Percentiles rank a stretch among this genome's conserved stretches.
These are phyloP conservation scores for Dinomys branickii DNA, from an alignment of 2,113 vertebrate genomes.

Conservation along the genomic window DNA sequence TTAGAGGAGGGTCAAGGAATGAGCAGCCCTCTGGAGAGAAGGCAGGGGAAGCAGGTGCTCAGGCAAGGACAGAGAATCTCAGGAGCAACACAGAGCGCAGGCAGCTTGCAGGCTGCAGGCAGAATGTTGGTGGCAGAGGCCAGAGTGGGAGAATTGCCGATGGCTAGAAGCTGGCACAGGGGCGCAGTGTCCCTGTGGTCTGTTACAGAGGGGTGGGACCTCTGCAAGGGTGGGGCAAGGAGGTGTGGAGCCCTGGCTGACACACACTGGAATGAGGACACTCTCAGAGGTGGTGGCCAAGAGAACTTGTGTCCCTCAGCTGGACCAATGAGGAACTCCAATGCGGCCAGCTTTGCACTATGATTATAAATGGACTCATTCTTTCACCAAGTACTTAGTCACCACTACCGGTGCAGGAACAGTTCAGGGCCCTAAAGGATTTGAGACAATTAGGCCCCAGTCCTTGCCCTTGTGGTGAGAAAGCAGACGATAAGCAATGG, in stretches of 20 bases:
- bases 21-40: no score
- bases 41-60: not conserved
- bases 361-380: not conserved
- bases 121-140: not conserved
- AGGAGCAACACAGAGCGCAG: not conserved
- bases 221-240: accelerated
- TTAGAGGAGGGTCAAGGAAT: not conserved
- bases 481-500: not conserved
- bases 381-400: not conserved
- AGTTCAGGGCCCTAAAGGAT: not conserved
- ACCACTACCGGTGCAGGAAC: not conserved
- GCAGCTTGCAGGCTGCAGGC: not conserved
- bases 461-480: not conserved
- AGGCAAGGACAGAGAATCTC: not conserved
- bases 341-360: not conserved
- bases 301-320: not conserved
- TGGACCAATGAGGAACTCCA: not conserved
- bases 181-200: not conserved
- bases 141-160: no score
- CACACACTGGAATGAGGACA: not conserved
- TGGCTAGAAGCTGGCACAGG: not conserved
- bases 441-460: not conserved
- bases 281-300: not conserved
- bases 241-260: no score
- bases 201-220: accelerated